phyloP scores from a whole-genome alignment of 2,113 vertebrate genomes.

The Henicopernis longicauda region DNA sequence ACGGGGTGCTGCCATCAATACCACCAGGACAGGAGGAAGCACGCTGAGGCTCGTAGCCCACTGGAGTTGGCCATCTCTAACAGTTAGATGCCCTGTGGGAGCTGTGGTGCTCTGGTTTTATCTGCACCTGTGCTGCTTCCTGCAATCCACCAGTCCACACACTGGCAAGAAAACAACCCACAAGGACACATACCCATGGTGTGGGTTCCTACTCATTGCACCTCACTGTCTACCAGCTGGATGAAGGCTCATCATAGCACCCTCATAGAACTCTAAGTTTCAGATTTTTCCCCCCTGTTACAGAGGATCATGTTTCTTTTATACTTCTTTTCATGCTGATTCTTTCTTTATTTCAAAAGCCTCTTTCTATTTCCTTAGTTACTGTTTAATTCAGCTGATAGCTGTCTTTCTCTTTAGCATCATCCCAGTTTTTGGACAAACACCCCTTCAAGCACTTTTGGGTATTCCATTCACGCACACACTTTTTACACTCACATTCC shows the following conservation, averaged over 20 bases:
- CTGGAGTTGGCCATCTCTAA: background rate
- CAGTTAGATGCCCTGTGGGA: background rate
- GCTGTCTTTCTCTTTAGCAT: background rate
- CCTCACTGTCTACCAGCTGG: background rate
- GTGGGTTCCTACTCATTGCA: background rate
- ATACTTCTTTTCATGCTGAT: background rate
- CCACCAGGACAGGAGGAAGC: background rate
- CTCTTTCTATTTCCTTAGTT: background rate
- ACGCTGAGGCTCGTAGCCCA: no score
- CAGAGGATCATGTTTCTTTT: background rate
- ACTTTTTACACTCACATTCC: background rate
- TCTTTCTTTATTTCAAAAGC: background rate
- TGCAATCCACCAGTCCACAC: background rate
- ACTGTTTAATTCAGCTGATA: background rate
- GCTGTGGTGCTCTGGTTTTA: background rate
- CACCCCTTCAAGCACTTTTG: background rate
- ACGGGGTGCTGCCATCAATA: background rate
- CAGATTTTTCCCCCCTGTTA: background rate
- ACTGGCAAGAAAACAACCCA: background rate
- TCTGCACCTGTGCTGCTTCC: background rate
- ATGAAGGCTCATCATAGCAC: background rate
- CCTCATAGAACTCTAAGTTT: background rate
- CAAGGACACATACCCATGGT: background rate
- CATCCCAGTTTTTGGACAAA: background rate
- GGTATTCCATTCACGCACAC: background rate